Evolutionary conservation across 2,113 vertebrate species (phyloP).

Genomic region (Ibidorhyncha struthersii): DNA sequence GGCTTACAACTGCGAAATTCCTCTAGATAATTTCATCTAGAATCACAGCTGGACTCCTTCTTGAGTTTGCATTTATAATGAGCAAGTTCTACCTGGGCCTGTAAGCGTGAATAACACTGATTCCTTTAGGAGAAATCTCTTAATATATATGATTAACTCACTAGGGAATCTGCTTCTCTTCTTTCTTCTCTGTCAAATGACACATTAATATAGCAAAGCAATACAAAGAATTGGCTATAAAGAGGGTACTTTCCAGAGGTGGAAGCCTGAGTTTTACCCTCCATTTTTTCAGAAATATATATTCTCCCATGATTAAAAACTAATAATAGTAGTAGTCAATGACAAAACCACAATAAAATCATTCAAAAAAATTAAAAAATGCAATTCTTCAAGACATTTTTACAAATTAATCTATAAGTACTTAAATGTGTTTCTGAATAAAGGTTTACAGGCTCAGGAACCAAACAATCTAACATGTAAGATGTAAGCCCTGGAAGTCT

Average conservation of each 20-base stretch:
- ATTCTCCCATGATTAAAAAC: neutral
- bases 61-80: neutral
- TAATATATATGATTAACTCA: neutral
- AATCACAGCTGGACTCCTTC: neutral
- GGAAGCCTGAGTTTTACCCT: neutral
- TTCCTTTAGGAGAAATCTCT: neutral
- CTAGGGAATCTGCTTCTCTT: neutral
- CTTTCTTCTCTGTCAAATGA: neutral
- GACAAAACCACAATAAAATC: neutral
- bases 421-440: neutral
- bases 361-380: neutral
- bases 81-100: neutral
- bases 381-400: neutral
- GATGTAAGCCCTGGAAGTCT: neutral
- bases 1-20: neutral
- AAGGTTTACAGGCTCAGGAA: neutral
- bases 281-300: neutral
- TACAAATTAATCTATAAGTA: neutral
- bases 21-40: neutral
- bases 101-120: neutral
- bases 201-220: neutral
- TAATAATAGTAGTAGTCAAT: neutral
- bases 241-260: accelerated
- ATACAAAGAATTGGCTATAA: neutral
- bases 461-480: neutral